Conservation (phyloP, 2,113 vertebrate genomes). For the Zeus faber region DNA sequence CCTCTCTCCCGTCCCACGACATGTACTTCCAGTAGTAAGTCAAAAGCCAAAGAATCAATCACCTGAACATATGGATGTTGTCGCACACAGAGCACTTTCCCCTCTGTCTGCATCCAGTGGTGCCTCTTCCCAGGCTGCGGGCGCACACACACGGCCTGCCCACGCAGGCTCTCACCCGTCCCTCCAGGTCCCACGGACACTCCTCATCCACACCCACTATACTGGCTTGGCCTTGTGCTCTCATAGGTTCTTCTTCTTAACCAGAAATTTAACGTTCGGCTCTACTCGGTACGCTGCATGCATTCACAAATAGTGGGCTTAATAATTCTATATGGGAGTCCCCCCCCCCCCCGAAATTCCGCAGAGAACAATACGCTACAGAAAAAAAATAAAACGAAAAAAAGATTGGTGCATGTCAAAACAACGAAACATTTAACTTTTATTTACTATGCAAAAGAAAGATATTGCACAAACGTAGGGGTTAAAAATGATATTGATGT, state of each 20-base stretch:
- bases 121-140: constrained; percentile 57
- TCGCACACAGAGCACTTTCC: constrained; percentile 70
- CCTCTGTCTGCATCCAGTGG: constrained; percentile 66
- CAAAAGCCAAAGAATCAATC: constrained; percentile 75
- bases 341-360: constrained; percentile 67
- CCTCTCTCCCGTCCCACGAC: no score
- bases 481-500: constrained; percentile 62
- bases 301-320: constrained; percentile 80
- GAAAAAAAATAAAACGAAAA: no score
- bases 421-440: constrained; percentile 79
- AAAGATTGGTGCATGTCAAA: constrained; percentile 92
- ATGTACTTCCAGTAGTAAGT: constrained; percentile 54
- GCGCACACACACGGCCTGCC: constrained; percentile 48
- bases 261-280: constrained; percentile 69
- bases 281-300: constrained; percentile 82
- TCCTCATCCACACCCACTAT: constrained; percentile 68
- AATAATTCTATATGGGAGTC: constrained; percentile 72
- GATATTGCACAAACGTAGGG: constrained; percentile 87
- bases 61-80: constrained; percentile 69
- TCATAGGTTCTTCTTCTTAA: constrained; percentile 66
- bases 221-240: constrained; percentile 63
- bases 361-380: constrained; percentile 79
- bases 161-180: constrained; percentile 48
- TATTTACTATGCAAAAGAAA: constrained; percentile 98
- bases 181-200: constrained; percentile 55